A percentile compares a stretch with the other conserved stretches of the same genome.
Evolutionary conservation across 2,888 invertebrate species (phyloP).

Genomic region (Drosophila falleni): DNA sequence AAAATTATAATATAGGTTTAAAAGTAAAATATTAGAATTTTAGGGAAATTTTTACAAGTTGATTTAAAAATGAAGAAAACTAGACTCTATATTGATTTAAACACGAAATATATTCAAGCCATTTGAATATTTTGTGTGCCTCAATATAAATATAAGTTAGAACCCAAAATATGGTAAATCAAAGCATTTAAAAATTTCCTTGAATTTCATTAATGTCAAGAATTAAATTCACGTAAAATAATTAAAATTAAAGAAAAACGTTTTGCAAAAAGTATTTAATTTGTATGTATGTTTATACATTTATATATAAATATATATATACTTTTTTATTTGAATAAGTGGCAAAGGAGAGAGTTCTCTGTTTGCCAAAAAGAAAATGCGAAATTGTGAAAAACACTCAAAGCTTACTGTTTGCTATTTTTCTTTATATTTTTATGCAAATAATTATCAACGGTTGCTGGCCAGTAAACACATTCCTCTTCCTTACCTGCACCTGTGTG

Average conservation of each 20-base stretch:
- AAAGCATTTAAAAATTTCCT: too few relatives aligned
- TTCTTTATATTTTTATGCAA: slow-evolving; percentile 64
- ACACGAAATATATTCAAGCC: too few relatives aligned
- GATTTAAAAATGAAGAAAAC: too few relatives aligned
- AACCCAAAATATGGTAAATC: too few relatives aligned
- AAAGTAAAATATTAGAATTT: background rate
- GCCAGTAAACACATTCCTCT: slow-evolving; percentile 6
- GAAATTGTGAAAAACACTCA: slow-evolving; percentile 32
- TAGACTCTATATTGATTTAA: too few relatives aligned
- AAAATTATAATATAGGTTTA: too few relatives aligned
- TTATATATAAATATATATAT: background rate
- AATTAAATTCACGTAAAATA: too few relatives aligned
- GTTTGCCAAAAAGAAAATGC: slow-evolving; percentile 24
- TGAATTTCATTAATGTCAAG: too few relatives aligned
- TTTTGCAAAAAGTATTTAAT: background rate
- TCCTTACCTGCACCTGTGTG: background rate
- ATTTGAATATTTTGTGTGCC: too few relatives aligned
- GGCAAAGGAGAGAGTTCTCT: background rate
- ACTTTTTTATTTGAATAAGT: background rate
- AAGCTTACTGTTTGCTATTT: slow-evolving; percentile 31
- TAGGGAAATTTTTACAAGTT: background rate
- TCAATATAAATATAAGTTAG: too few relatives aligned
- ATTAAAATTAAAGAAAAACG: too few relatives aligned
- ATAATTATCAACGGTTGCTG: slow-evolving; percentile 59
- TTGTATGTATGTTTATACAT: too few relatives aligned